phyloP scores from a whole-genome alignment of 2,797 vertebrate genomes.

The Picus viridis region DNA sequence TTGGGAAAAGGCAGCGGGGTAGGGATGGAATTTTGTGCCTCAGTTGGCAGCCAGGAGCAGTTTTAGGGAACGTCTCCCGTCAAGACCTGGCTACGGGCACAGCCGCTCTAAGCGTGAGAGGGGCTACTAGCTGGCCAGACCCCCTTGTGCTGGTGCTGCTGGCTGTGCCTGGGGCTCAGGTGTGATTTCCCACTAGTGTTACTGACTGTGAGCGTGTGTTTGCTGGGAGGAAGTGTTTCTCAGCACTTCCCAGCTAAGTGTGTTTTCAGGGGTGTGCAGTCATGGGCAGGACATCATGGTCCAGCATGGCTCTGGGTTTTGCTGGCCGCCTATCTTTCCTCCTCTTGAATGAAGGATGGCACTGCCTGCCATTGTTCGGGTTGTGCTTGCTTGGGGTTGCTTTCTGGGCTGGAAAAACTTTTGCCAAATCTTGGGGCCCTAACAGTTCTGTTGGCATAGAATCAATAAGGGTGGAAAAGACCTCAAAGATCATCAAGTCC shows the following conservation, averaged over 20 bases:
- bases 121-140: not conserved
- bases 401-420: not conserved
- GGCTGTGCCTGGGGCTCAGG: rapidly evolving
- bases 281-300: rapidly evolving
- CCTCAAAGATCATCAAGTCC: no score
- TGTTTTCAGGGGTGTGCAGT: not conserved
- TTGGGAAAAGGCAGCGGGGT: not conserved
- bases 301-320: not conserved
- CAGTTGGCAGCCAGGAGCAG: rapidly evolving
- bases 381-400: not conserved
- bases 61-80: rapidly evolving
- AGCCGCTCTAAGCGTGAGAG: not conserved
- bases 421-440: rapidly evolving
- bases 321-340: not conserved
- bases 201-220: rapidly evolving
- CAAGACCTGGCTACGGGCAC: not conserved
- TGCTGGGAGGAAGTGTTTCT: not conserved
- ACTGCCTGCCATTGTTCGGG: rapidly evolving
- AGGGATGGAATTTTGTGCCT: not conserved
- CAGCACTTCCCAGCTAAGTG: rapidly evolving
- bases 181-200: not conserved
- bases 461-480: no score
- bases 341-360: rapidly evolving
- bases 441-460: not conserved
- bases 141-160: not conserved